phyloP scores from a whole-genome alignment of 2,888 invertebrate genomes.

The Loripinus fragilis region DNA sequence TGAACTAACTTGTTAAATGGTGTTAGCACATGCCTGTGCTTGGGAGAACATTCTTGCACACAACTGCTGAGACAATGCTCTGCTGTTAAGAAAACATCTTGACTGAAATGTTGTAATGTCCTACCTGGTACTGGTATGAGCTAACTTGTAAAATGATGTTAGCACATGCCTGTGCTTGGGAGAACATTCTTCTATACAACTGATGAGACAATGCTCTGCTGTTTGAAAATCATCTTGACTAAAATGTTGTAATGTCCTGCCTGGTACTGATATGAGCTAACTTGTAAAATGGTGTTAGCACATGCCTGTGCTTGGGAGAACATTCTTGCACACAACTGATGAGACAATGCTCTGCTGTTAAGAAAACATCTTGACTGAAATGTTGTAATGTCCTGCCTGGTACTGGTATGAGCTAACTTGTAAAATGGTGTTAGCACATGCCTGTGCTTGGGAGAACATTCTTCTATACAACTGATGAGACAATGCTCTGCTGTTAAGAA shows the following conservation, averaged over 20 bases:
- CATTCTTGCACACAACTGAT: too few species aligned
- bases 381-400: background rate
- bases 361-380: too few species aligned
- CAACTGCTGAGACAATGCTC: too few species aligned
- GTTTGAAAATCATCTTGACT: background rate
- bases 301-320: slow-evolving; percentile 16
- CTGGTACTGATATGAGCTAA: background rate
- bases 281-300: background rate
- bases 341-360: too few species aligned
- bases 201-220: too few species aligned
- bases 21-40: slow-evolving; percentile 19
- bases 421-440: slow-evolving; percentile 1
- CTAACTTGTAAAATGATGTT: background rate
- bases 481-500: too few species aligned
- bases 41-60: background rate
- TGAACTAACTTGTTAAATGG: background rate
- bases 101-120: background rate
- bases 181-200: background rate
- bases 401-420: background rate
- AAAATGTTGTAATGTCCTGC: background rate
- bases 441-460: background rate
- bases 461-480: too few species aligned
- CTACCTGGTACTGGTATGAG: background rate
- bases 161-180: slow-evolving; percentile 16
- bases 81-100: too few species aligned